Percentiles rank a stretch among this genome's conserved stretches.
phyloP scores from a whole-genome alignment of 2,113 vertebrate genomes.

The Prunella fulvescens region DNA sequence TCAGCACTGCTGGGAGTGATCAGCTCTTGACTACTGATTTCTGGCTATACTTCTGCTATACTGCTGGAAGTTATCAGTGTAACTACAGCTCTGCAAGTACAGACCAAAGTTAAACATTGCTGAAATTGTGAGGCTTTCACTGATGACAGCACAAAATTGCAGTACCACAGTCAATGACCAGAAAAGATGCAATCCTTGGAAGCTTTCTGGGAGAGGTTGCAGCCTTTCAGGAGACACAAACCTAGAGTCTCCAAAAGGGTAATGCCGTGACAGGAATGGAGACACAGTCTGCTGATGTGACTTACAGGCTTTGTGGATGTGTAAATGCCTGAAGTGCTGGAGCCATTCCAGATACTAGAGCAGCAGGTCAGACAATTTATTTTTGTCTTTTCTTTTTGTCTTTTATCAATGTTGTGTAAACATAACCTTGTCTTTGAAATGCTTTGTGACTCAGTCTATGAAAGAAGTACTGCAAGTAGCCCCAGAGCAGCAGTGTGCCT shows the following conservation, averaged over 20 bases:
- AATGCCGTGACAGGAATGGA: neutral
- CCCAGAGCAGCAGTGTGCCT: neutral
- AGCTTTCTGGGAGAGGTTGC: neutral
- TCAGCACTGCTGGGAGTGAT: neutral
- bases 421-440: neutral
- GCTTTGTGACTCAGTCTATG: rapidly evolving
- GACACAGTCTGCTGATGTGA: neutral
- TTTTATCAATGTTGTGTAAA: neutral
- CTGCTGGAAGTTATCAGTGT: neutral
- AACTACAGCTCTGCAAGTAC: neutral
- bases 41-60: neutral
- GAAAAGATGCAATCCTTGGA: neutral
- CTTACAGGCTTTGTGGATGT: neutral
- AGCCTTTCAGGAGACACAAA: neutral
- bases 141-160: rapidly evolving
- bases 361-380: neutral
- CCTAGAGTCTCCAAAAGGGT: neutral
- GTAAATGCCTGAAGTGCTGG: neutral
- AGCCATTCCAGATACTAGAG: neutral
- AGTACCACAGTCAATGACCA: neutral
- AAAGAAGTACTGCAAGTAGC: neutral
- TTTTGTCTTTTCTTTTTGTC: neutral
- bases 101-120: neutral
- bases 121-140: neutral
- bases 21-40: neutral